Evolutionary conservation across 1,140 invertebrate species (phyloP), one percentile per base, ranked within the genome.

Genomic region (Drosophila insularis): DNA sequence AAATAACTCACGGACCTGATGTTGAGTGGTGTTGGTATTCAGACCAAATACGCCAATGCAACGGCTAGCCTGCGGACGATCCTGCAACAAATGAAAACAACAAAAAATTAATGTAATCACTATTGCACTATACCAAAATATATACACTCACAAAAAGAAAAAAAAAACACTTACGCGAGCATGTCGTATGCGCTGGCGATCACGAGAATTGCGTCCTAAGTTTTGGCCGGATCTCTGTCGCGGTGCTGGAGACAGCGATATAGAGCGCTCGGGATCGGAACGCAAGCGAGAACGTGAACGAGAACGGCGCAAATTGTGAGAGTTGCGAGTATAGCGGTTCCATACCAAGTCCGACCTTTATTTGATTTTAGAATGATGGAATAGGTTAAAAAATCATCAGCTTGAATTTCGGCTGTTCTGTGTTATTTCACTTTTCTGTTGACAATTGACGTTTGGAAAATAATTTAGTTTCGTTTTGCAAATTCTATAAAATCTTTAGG

Each of bases 1-100:
- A 91, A 99, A 99, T 54, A 99, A 96, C 74, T 98, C 96, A 90
- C 97, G 95, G n/a, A 99, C 94, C 90, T 99, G 97, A 68, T 97
- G 94, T 91, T 99, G 98, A 1, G 97, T 97, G 1, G 98, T 99
- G 86, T 97, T 96, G 7, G 98, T 95, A 89, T 97, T 98, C 8
- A 99, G 93, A 0, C 98, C 98, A 93, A 99, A 99, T 4, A 99
- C 96, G 2, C 98, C 98, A 27, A 99, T 93, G 91, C 98, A 99
- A 37, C 96, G 93, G n/a, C 95, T 97, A 1, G 96, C 95, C 58
- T 95, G 95, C 0, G 98, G 98, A 92, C 97, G 96, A 75, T 99
- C 98, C 91, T 93, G 86, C 0, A 39, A 40, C 0, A 13, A 11
- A 10, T 19, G 11, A 17, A 43, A 61, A 2, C 7, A 17, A 6